Conservation (phyloP, 2,888 invertebrate genomes). For the Lasioglossum calceatum region DNA sequence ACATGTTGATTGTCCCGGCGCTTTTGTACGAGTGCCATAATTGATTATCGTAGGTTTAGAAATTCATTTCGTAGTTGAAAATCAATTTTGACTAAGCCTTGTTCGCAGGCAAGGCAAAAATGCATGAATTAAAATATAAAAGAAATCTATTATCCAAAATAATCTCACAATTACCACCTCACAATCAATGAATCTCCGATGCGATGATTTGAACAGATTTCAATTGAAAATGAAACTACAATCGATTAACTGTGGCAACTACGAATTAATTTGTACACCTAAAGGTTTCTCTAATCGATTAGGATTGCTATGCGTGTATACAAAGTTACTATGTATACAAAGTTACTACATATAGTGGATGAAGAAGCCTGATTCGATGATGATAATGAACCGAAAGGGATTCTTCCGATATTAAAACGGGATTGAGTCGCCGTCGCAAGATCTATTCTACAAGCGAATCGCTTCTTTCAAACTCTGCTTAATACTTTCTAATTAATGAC, state of each 20-base stretch:
- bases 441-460: neutral
- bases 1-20: neutral
- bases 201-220: neutral
- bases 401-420: neutral
- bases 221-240: neutral
- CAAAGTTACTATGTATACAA: neutral
- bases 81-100: no score
- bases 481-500: conserved; percentile 25
- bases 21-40: neutral
- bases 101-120: no score
- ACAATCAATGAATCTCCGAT: neutral
- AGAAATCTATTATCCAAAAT: neutral
- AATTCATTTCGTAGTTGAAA: no score
- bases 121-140: neutral
- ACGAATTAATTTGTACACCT: neutral
- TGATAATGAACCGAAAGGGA: neutral
- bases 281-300: conserved; percentile 1
- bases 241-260: neutral
- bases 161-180: neutral
- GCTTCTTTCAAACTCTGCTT: neutral
- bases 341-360: neutral
- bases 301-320: neutral
- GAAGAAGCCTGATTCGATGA: neutral
- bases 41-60: neutral
- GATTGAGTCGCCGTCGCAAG: neutral